Conservation (phyloP, 1,140 invertebrate genomes). For the Nautilus pompilius region DNA sequence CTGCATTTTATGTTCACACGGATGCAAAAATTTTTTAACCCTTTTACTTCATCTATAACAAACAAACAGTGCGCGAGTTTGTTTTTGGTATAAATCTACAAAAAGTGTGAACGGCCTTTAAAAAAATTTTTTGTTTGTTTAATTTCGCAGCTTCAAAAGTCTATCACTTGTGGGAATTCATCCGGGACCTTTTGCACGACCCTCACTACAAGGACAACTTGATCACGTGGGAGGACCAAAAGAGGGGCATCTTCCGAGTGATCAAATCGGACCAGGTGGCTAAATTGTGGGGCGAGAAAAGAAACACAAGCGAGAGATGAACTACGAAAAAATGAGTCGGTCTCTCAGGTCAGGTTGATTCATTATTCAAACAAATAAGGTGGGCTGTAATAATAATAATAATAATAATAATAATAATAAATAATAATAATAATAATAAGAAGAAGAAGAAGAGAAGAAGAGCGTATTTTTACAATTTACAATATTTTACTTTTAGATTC, state of each 20-base stretch:
- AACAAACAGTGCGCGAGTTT: neutral
- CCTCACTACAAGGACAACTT: slow-evolving; percentile 26
- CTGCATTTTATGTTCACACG: neutral
- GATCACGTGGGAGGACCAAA: slow-evolving; percentile 82
- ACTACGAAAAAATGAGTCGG: slow-evolving; percentile 88
- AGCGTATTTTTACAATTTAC: neutral
- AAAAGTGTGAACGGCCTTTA: neutral
- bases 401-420: neutral
- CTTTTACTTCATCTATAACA: neutral
- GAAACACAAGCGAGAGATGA: slow-evolving; percentile 82
- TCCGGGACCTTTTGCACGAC: slow-evolving; percentile 42
- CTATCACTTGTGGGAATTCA: slow-evolving; percentile 52
- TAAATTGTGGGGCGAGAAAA: slow-evolving; percentile 81
- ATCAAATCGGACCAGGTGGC: slow-evolving; percentile 84
- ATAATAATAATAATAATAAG: no score
- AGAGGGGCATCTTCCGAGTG: slow-evolving; percentile 82
- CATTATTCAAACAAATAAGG: no score
- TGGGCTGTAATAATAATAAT: neutral
- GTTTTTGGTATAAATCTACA: neutral
- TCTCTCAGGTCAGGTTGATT: slow-evolving; percentile 72
- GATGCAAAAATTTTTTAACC: neutral
- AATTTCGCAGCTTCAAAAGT: slow-evolving; percentile 35
- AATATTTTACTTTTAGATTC: no score
- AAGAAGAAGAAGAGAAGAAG: no score
- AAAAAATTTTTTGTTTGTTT: neutral